Conservation (phyloP, 2,113 vertebrate genomes). For the Anoplopoma fimbria region DNA sequence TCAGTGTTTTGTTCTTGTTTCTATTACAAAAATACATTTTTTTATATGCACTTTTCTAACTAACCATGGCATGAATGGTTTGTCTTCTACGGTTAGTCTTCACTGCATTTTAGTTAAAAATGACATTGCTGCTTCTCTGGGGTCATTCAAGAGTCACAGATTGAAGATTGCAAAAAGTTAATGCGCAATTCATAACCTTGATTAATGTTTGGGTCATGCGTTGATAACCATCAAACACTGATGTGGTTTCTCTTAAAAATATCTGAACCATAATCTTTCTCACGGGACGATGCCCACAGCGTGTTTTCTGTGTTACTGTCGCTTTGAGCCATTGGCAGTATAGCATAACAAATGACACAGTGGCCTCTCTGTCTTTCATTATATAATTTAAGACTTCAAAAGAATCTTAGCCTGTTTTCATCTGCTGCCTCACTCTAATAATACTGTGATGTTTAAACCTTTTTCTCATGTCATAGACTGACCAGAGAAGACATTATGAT, state of each 20-base stretch:
- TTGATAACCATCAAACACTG: neutral
- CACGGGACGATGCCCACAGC: constrained; percentile 20
- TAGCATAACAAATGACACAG: constrained; percentile 50
- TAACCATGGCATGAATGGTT: neutral
- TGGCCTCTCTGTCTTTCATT: constrained; percentile 64
- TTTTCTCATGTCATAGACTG: constrained; percentile 53
- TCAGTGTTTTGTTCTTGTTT: neutral
- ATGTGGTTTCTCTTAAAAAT: neutral
- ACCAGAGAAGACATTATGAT: constrained; percentile 63
- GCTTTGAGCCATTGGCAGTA: constrained; percentile 50
- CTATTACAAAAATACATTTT: neutral
- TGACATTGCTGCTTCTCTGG: neutral
- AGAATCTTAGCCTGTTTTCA: constrained; percentile 85
- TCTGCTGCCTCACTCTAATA: constrained; percentile 89
- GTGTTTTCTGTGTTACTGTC: constrained; percentile 33
- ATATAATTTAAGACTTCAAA: constrained; percentile 82
- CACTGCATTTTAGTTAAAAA: neutral
- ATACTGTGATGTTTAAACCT: constrained; percentile 65
- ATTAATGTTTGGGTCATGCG: neutral
- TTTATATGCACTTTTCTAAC: neutral
- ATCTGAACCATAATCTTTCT: constrained; percentile 29
- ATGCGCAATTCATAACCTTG: neutral
- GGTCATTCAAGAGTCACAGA: neutral
- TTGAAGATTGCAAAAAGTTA: neutral
- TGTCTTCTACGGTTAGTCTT: neutral